phyloP scores from a whole-genome alignment of 2,888 invertebrate genomes.

The Arrhopalites spinosus region DNA sequence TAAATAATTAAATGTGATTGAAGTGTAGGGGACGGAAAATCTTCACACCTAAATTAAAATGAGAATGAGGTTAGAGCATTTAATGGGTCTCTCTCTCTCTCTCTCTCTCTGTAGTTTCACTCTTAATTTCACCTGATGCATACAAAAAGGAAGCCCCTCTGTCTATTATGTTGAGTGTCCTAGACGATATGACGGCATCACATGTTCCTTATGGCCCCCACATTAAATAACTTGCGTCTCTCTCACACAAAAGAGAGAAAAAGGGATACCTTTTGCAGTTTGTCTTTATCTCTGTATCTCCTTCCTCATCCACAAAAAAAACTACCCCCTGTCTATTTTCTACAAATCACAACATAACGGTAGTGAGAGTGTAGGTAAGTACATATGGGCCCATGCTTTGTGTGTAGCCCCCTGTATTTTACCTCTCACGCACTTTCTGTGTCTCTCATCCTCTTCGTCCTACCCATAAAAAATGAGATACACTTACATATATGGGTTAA shows the following conservation, averaged over 20 bases:
- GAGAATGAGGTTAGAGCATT: slow-evolving; percentile 13
- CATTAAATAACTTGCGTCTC: not conserved
- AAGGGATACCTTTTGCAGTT: not conserved
- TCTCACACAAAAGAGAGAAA: not conserved
- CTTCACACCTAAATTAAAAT: slow-evolving; percentile 8
- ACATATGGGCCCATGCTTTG: not conserved
- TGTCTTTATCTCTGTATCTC: not conserved
- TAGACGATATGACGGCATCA: not conserved
- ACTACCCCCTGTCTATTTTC: not conserved
- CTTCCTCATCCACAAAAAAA: slow-evolving; percentile 18
- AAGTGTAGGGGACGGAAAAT: not conserved
- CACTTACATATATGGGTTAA: not conserved
- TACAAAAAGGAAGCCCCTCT: not conserved
- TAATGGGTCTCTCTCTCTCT: not conserved
- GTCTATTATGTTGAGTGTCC: not conserved
- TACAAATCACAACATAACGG: not conserved
- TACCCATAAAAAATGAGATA: no score
- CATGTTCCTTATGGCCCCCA: not conserved
- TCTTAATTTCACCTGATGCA: slow-evolving; percentile 1
- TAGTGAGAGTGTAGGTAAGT: no score
- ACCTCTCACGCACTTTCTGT: not conserved
- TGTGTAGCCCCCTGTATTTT: not conserved
- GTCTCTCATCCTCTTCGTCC: not conserved
- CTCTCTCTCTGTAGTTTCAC: not conserved
- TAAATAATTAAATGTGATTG: not conserved